Evolutionary conservation across 2,113 vertebrate genomes (phyloP), one percentile per base, ranked within the genome.

Genomic region (Rhinoderma darwinii): DNA sequence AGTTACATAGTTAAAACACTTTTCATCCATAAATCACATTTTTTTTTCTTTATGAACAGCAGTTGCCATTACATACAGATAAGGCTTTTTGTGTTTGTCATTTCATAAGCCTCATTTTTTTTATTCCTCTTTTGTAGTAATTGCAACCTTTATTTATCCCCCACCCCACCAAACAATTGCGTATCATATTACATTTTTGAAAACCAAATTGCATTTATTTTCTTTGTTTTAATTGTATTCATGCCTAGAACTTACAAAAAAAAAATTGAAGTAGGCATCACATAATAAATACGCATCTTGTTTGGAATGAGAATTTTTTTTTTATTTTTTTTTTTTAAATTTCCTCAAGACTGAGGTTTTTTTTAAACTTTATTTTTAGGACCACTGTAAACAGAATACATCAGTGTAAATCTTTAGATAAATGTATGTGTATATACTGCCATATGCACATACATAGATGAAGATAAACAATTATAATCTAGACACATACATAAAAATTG

Each of bases 301-400:
- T 93, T 92, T 93, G 92, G 93, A 94, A 81, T 61, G 32, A 54
- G 30, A 91, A 92, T 89, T 89, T 0, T 81, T 9, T 47, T 47
- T 11, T 11, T 6, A 7, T 68, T 32, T 39, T 72, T 72, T 72
- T 72, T 41, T 72, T 25, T 18, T 72, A 59, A 20, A 22, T 91
- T 93, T 90, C 91, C 90, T 86, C 90, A 79, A 91, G 91, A 95
- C 89, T 93, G 94, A 95, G 93, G 94, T 92, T 91, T 92, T 41
- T 72, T 41, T 37, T 30, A 25, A 56, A 9, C 0, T 66, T 66
- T 37, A 18, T 70, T 37, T 63, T 91, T 89, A 89, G 90, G 94
- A 94, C 88, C 92, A 91, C 91, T 95, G 95, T 95, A 96, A 96
- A 96, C 95, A 94, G 90, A 90, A 93, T 90, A 91, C 85, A 37